phyloP scores from a whole-genome alignment of 2,797 vertebrate species.

The Sphenopsis melanotis region DNA sequence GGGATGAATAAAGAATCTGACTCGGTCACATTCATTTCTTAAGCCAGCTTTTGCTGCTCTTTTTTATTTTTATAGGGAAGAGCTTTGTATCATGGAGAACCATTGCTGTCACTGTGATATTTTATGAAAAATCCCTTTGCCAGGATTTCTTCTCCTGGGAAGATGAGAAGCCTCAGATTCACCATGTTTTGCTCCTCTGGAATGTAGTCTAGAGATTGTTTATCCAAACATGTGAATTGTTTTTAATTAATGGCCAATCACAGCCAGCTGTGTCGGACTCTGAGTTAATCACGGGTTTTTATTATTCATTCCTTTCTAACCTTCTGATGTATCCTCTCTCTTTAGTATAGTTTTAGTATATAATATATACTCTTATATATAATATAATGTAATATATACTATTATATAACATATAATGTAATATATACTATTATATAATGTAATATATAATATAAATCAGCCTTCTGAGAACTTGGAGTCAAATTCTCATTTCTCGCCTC shows the following conservation, averaged over 20 bases:
- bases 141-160: background rate
- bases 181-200: background rate
- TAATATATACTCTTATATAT: too few species aligned
- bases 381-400: too few species aligned
- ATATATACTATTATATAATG: too few species aligned
- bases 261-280: background rate
- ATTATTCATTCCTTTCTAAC: background rate
- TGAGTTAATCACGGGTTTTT: background rate
- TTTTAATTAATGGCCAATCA: background rate
- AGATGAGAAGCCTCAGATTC: background rate
- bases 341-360: too few species aligned
- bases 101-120: accelerated
- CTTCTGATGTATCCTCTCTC: background rate
- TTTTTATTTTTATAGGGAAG: background rate
- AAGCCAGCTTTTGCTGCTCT: background rate
- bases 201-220: background rate
- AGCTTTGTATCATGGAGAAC: background rate
- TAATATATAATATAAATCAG: too few species aligned
- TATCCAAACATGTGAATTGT: background rate
- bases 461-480: too few species aligned
- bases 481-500: too few species aligned
- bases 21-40: background rate
- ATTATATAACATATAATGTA: too few species aligned
- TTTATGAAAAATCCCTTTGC: background rate
- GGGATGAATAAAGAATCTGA: background rate